Base-by-base conservation (phyloP, 2,888 invertebrate genomes). In the Agonopterix alstromeriana region DNA sequence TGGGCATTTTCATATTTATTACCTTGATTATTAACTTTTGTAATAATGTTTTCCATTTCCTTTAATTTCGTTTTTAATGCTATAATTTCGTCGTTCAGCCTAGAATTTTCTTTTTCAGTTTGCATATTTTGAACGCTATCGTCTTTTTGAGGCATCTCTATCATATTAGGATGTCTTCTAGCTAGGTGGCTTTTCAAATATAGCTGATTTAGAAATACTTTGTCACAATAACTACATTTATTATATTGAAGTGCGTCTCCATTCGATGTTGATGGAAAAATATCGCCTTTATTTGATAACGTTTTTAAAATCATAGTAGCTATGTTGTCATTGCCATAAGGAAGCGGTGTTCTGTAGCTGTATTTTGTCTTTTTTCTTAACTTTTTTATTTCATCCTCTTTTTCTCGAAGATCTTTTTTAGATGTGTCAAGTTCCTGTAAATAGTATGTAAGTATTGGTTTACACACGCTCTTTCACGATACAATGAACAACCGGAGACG, bases 141-240 rank as follows among this genome's bases (percentile, higher is more conserved):
- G 53, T 83, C 80, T 57, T 68, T 81, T 60, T 83, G 72, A 4
- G 83, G 79, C 9, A 63, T 51, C 46, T 85, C 84, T 40, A 61
- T 49, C 9, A 70, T 48, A 52, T 75, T 71, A 4, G 69, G 53
- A 68, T 94, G 94, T 35, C 93, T 82, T 56, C 93, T 85, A 53
- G 85, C 79, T 43, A 92, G 75, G 62, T 94, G 94, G 43, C 92
- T 90, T 67, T 88, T 89, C 51, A 93, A 81, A 68, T 92, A 93
- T 49, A 91, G 86, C 61, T 92, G 90, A 53, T 92, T 91, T 45
- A 92, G 74, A 67, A 94, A 94, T 8, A 91, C 89, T 77, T 94
- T 94, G n/a, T 90, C 89, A 61, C 94, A 94, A 63, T 90, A 88
- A 40, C 75, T 82, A 62, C 94, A 94, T 84, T 92, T 89, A 54